A percentile compares a stretch with the other conserved stretches of the same genome.
Conservation (phyloP, 2,888 invertebrate species). For the Spatulosminthurus flaviceps region DNA sequence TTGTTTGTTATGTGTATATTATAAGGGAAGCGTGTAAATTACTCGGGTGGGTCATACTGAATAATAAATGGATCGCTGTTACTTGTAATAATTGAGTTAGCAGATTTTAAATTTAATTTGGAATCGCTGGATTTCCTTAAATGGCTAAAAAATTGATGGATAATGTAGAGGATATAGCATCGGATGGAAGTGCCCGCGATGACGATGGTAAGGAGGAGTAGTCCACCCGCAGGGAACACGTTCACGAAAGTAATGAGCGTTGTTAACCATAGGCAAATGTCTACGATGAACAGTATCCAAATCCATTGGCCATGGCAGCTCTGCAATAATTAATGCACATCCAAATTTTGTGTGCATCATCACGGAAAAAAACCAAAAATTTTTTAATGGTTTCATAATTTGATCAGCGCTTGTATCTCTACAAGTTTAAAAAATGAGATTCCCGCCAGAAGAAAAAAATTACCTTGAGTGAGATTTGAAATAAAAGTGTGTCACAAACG, state of each 20-base stretch:
- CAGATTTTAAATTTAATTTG: not conserved
- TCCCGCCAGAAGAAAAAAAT: too few species aligned
- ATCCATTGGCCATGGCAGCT: not conserved
- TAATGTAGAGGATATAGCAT: constrained; percentile 42
- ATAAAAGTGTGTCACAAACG: constrained; percentile 27
- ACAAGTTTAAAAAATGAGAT: too few species aligned
- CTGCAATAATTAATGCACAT: constrained; percentile 9
- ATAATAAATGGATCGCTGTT: too few species aligned
- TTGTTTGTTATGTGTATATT: too few species aligned
- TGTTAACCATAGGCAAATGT: constrained; percentile 31
- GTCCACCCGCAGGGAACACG: constrained; percentile 34
- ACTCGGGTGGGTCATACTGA: too few species aligned
- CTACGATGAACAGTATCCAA: constrained; percentile 35
- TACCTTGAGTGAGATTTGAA: constrained; percentile 37
- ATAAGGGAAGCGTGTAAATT: too few species aligned
- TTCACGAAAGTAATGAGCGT: constrained; percentile 37
- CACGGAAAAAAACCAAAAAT: too few species aligned
- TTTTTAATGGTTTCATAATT: too few species aligned
- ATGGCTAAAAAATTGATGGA: constrained; percentile 31
- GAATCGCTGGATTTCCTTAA: constrained; percentile 34
- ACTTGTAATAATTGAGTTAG: not conserved
- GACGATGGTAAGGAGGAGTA: constrained; percentile 32
- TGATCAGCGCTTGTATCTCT: too few species aligned
- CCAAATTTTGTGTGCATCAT: not conserved
- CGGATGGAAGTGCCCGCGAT: constrained; percentile 36